These are phyloP conservation scores for Adoxophyes honmai DNA, from an alignment of 1,140 invertebrate species.

Conservation along the genomic window DNA sequence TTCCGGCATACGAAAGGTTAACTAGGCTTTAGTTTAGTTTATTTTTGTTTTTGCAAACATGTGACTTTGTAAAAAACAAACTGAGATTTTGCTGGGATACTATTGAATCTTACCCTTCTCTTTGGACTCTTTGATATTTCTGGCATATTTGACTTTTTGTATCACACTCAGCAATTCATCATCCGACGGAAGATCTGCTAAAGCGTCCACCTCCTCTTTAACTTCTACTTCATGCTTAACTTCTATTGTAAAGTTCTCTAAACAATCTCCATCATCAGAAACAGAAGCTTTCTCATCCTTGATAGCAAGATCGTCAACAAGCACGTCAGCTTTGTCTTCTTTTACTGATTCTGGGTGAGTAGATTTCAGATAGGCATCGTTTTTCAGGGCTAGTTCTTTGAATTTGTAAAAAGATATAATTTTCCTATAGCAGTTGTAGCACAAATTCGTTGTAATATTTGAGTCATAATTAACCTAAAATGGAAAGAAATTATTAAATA, in stretches of 20 bases:
- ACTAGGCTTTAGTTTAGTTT: too few species aligned
- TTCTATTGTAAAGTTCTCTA: neutral
- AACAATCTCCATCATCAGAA: slow-evolving; percentile 6
- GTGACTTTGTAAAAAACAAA: too few species aligned
- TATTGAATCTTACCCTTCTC: slow-evolving; percentile 39
- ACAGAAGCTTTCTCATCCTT: slow-evolving; percentile 21
- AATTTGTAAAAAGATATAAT: slow-evolving; percentile 50
- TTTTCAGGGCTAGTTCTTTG: slow-evolving; percentile 45
- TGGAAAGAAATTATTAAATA: slow-evolving; percentile 2
- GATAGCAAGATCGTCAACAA: slow-evolving; percentile 6
- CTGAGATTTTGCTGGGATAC: too few species aligned
- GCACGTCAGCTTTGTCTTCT: neutral
- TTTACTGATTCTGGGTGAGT: slow-evolving; percentile 1
- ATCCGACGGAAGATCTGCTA: slow-evolving; percentile 36
- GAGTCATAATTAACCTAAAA: slow-evolving; percentile 38
- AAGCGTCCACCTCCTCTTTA: slow-evolving; percentile 32
- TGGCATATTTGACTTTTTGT: slow-evolving; percentile 52
- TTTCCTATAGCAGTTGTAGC: slow-evolving; percentile 45
- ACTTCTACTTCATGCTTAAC: slow-evolving; percentile 22
- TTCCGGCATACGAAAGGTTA: too few species aligned
- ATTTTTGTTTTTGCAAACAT: too few species aligned
- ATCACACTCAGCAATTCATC: slow-evolving; percentile 55
- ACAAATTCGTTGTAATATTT: slow-evolving; percentile 43
- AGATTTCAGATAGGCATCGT: slow-evolving; percentile 38
- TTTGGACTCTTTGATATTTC: slow-evolving; percentile 24